These are phyloP conservation scores for Pangasius krempfi DNA, from an alignment of 2,797 vertebrate genomes.

Conservation along the genomic window DNA sequence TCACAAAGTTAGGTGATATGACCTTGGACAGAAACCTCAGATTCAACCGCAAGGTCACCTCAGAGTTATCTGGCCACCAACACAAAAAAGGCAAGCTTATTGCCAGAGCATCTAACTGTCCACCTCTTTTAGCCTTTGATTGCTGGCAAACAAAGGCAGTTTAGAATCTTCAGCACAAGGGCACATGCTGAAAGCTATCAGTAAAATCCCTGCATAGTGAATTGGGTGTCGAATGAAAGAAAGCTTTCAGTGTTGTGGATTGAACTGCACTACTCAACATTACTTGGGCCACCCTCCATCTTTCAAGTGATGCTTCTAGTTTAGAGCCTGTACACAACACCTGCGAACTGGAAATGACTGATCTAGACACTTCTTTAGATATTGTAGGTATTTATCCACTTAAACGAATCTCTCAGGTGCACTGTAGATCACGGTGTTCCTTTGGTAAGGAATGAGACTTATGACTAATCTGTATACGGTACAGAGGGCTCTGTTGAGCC, in stretches of 20 bases:
- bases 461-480: background rate
- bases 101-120: background rate
- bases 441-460: background rate
- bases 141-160: background rate
- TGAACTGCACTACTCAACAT: background rate
- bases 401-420: background rate
- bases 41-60: background rate
- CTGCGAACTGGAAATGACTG: background rate
- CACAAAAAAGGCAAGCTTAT: background rate
- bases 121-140: background rate
- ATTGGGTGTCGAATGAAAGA: background rate
- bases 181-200: background rate
- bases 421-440: background rate
- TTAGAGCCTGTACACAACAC: background rate
- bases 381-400: background rate
- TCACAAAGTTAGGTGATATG: background rate
- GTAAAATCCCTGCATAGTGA: background rate
- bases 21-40: background rate
- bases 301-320: background rate
- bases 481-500: background rate
- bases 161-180: background rate
- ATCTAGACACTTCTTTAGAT: background rate
- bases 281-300: background rate
- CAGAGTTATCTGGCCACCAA: conserved; percentile 2
- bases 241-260: background rate